phyloP scores from a whole-genome alignment of 2,113 vertebrate genomes.

The Heteronetta atricapilla region DNA sequence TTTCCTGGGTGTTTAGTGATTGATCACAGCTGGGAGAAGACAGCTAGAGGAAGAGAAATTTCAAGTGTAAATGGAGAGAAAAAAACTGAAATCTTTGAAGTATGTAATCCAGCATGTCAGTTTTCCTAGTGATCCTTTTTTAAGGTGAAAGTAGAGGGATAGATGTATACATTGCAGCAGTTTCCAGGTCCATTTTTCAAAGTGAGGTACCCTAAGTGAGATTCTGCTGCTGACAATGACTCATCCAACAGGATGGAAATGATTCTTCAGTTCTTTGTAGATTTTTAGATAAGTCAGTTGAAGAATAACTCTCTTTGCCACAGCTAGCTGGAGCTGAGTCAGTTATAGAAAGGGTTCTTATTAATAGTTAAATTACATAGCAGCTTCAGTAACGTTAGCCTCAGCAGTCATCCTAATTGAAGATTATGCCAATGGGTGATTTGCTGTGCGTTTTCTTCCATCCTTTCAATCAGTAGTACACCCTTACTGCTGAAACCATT shows the following conservation, averaged over 20 bases:
- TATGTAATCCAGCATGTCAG: neutral
- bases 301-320: neutral
- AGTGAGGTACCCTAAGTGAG: neutral
- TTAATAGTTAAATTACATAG: conserved; percentile 28
- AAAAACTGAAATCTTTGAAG: neutral
- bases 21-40: neutral
- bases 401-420: neutral
- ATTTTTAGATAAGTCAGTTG: neutral
- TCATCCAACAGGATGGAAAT: neutral
- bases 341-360: conserved; percentile 9
- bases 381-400: neutral
- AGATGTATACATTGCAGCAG: neutral
- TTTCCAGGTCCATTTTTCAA: neutral
- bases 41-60: neutral
- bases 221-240: conserved; percentile 19
- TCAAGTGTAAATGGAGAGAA: neutral
- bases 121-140: neutral
- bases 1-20: conserved; percentile 2
- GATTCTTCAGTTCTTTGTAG: neutral
- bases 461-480: neutral
- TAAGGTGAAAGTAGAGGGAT: neutral
- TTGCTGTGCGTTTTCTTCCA: neutral
- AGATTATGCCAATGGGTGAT: neutral
- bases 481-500: neutral
- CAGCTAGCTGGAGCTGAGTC: neutral